Conservation (phyloP, 2,888 invertebrate genomes). For the Ornithoptera priamus region DNA sequence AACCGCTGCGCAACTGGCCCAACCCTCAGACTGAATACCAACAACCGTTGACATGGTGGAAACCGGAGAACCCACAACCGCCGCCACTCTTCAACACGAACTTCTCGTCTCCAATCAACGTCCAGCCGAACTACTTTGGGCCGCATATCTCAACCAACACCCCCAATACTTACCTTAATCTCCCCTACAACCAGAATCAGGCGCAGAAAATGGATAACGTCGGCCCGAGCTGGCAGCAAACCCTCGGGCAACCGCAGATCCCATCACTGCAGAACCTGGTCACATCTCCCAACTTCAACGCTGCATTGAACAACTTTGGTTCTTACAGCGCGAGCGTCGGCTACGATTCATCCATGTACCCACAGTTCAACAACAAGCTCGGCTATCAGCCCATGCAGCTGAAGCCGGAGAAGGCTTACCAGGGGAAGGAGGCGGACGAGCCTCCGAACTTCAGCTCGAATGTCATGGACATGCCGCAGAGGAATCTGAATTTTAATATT, state of each 20-base stretch:
- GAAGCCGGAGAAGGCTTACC: slow-evolving; percentile 54
- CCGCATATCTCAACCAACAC: slow-evolving; percentile 45
- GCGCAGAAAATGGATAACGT: slow-evolving; percentile 46
- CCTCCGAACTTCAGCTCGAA: slow-evolving; percentile 48
- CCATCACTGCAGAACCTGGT: slow-evolving; percentile 59
- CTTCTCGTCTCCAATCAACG: slow-evolving; percentile 43
- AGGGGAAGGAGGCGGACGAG: slow-evolving; percentile 52
- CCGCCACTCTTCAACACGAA: slow-evolving; percentile 47
- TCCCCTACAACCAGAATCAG: slow-evolving; percentile 42
- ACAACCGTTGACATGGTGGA: slow-evolving; percentile 61
- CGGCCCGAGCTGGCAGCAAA: slow-evolving; percentile 48
- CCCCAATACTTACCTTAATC: slow-evolving; percentile 52
- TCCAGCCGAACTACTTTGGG: slow-evolving; percentile 58
- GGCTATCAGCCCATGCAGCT: slow-evolving; percentile 54
- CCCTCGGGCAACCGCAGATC: slow-evolving; percentile 60
- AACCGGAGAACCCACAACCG: slow-evolving; percentile 48
- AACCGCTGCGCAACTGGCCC: slow-evolving; percentile 45
- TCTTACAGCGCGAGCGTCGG: slow-evolving; percentile 52
- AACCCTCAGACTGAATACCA: slow-evolving; percentile 42
- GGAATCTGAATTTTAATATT: slow-evolving; percentile 52
- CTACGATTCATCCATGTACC: slow-evolving; percentile 70
- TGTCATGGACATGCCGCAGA: slow-evolving; percentile 50
- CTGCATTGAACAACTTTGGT: slow-evolving; percentile 57
- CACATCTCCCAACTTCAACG: slow-evolving; percentile 60
- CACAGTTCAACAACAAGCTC: slow-evolving; percentile 60